Evolutionary conservation across 2,888 invertebrate genomes (phyloP).

Genomic region (Oasisia sp.): DNA sequence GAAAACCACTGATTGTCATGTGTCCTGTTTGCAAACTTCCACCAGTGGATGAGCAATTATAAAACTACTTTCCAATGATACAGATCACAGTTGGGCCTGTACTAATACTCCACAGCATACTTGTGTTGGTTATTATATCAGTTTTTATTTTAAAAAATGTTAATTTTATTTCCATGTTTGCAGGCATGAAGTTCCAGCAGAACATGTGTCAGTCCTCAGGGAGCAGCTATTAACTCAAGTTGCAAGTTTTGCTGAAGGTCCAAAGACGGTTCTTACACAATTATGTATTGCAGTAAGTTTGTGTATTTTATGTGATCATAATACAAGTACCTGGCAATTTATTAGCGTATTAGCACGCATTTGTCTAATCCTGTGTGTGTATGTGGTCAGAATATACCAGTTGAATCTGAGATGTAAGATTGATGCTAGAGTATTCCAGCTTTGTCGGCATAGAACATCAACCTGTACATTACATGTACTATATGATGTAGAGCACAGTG

Average conservation of each 20-base stretch:
- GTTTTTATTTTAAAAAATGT: background rate
- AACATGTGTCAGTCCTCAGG: slow-evolving; percentile 81
- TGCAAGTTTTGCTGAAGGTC: slow-evolving; percentile 81
- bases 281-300: slow-evolving; percentile 85
- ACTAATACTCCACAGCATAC: background rate
- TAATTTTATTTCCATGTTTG: background rate
- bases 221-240: slow-evolving; percentile 82
- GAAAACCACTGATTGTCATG: too few relatives aligned
- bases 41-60: too few relatives aligned
- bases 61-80: too few relatives aligned
- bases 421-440: background rate
- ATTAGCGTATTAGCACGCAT: too few relatives aligned
- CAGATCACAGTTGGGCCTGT: too few relatives aligned
- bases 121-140: background rate
- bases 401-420: background rate
- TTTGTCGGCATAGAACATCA: background rate
- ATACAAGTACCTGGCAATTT: background rate
- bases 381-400: background rate
- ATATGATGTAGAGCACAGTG: too few relatives aligned
- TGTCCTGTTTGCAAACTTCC: too few relatives aligned
- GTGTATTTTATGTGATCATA: background rate
- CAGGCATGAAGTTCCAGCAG: slow-evolving; percentile 82
- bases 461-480: background rate
- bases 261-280: slow-evolving; percentile 85
- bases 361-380: too few relatives aligned